phyloP scores from a whole-genome alignment of 1,140 invertebrate species.

The Zelostemma sp. region DNA sequence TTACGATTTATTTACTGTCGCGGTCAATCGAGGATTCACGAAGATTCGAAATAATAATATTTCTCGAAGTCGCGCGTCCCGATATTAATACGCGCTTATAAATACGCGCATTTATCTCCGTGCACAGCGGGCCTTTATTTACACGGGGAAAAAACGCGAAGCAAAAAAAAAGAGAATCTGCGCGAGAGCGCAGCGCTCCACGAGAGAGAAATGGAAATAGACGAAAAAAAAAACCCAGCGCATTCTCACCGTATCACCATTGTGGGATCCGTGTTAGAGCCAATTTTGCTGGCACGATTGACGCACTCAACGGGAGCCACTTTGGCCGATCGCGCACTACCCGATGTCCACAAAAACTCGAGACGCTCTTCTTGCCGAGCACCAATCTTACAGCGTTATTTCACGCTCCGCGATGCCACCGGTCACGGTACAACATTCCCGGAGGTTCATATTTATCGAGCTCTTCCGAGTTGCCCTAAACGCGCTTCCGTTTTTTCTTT shows the following conservation, averaged over 20 bases:
- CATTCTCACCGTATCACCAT: slow-evolving; percentile 68
- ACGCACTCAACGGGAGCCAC: slow-evolving; percentile 56
- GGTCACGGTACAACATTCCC: neutral
- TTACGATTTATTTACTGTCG: slow-evolving; percentile 41
- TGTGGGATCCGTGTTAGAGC: slow-evolving; percentile 63
- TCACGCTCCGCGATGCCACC: neutral
- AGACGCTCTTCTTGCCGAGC: neutral
- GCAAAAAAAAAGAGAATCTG: slow-evolving; percentile 16
- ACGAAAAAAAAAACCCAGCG: neutral
- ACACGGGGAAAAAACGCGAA: slow-evolving; percentile 14
- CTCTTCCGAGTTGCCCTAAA: neutral
- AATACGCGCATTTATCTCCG: neutral
- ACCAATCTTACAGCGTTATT: neutral
- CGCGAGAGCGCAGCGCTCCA: neutral
- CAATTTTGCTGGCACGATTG: slow-evolving; percentile 57
- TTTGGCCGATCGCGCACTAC: slow-evolving; percentile 50
- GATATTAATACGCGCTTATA: neutral
- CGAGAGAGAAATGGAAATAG: neutral
- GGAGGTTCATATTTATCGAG: neutral
- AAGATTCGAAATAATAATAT: neutral
- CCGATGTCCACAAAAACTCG: slow-evolving; percentile 8
- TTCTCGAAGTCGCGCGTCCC: slow-evolving; percentile 3
- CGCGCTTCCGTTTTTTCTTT: neutral
- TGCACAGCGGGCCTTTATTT: neutral
- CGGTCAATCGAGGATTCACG: no score